These are phyloP conservation scores for Prosopocoilus inquinatus DNA, from an alignment of 2,888 invertebrate genomes.

Conservation along the genomic window DNA sequence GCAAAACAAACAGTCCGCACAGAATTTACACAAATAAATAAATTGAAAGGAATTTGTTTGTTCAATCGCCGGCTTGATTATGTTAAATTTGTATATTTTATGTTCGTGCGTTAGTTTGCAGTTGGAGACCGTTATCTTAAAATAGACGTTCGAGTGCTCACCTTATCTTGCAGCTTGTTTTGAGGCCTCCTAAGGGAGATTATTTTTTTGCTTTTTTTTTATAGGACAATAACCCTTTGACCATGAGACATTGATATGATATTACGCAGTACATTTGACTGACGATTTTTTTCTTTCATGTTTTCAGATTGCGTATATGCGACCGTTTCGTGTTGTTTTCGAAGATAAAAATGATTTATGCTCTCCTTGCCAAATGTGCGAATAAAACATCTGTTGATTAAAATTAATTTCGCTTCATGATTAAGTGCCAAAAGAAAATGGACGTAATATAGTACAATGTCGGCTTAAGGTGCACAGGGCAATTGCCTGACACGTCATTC, in stretches of 20 bases:
- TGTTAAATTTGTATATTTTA: background rate
- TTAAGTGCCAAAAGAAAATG: no score
- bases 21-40: background rate
- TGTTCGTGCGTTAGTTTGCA: background rate
- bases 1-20: conserved; percentile 16
- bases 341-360: no score
- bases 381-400: no score
- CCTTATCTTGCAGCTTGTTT: conserved; percentile 12
- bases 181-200: conserved; percentile 12
- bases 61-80: background rate
- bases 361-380: no score
- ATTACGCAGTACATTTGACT: background rate
- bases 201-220: conserved; percentile 10
- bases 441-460: no score
- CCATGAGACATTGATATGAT: conserved; percentile 12
- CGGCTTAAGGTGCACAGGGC: no score
- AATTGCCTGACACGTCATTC: no score
- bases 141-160: conserved; percentile 10
- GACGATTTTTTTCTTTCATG: background rate
- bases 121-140: conserved; percentile 13
- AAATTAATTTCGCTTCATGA: no score
- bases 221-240: conserved; percentile 17
- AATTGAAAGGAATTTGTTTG: background rate
- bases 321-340: no score
- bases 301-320: background rate